phyloP scores from a whole-genome alignment of 1,140 invertebrate genomes.

The Drosophila kepulauana region DNA sequence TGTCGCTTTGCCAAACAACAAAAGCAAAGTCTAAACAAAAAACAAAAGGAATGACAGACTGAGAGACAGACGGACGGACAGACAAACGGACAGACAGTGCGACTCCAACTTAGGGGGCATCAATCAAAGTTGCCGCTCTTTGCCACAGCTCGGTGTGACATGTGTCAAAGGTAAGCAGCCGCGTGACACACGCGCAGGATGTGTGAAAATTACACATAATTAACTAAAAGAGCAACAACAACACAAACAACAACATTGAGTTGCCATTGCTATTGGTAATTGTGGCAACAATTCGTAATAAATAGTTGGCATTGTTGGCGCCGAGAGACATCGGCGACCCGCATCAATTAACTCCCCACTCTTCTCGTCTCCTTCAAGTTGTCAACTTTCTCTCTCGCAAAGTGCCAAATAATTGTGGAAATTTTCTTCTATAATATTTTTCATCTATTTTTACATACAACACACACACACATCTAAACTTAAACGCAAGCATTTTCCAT shows the following conservation, averaged over 20 bases:
- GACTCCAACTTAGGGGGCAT: conserved; percentile 39
- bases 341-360: conserved; percentile 71
- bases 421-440: conserved; percentile 53
- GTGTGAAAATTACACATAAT: conserved; percentile 70
- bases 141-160: conserved; percentile 44
- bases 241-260: background rate
- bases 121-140: conserved; percentile 55
- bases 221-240: conserved; percentile 30
- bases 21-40: too few species aligned
- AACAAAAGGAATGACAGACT: background rate
- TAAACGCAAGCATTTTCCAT: background rate
- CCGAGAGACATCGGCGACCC: conserved; percentile 27
- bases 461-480: conserved; percentile 23
- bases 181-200: conserved; percentile 31
- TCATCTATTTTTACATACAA: conserved; percentile 64
- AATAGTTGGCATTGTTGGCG: conserved; percentile 9
- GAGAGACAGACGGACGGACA: background rate
- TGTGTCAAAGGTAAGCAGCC: conserved; percentile 75
- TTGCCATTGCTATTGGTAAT: conserved; percentile 21
- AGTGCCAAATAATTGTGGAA: conserved; percentile 49
- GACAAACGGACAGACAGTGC: too few species aligned
- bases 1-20: conserved; percentile 31
- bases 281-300: conserved; percentile 30
- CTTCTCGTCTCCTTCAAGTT: conserved; percentile 14
- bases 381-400: conserved; percentile 42